A percentile compares a stretch with the other conserved stretches of the same genome.
Evolutionary conservation across 2,113 vertebrate genomes (phyloP).

Genomic region (Corydoras sp.): DNA sequence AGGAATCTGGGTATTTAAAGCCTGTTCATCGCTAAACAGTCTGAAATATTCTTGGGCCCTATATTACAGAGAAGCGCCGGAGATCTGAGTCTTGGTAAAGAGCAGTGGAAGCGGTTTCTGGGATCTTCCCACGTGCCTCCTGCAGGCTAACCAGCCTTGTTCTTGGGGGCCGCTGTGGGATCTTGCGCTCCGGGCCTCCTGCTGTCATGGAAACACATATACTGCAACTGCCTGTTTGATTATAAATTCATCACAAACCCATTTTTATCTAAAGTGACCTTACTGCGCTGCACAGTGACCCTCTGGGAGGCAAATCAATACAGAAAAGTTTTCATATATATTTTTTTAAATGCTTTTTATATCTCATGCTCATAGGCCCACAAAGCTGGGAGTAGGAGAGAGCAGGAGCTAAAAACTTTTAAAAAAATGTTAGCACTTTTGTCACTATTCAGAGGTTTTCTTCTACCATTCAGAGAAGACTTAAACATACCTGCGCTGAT

Average conservation of each 20-base stretch:
- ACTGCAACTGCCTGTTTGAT: constrained; percentile 15
- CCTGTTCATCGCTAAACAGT: not conserved
- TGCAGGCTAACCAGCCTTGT: constrained; percentile 48
- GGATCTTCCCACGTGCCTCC: constrained; percentile 39
- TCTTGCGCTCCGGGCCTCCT: constrained; percentile 35
- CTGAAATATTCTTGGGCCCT: constrained; percentile 1
- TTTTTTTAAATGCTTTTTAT: too few relatives aligned
- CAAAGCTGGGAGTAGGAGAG: too few relatives aligned
- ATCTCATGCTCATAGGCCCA: too few relatives aligned
- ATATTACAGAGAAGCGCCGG: constrained; percentile 39
- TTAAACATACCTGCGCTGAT: constrained; percentile 57
- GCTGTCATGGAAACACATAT: constrained; percentile 49
- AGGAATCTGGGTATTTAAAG: constrained; percentile 5
- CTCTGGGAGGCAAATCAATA: too few relatives aligned
- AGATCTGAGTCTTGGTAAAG: constrained; percentile 12
- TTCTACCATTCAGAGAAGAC: too few relatives aligned
- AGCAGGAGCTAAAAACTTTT: too few relatives aligned
- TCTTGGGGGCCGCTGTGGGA: constrained; percentile 30
- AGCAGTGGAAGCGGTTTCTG: constrained; percentile 12
- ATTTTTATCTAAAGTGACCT: too few relatives aligned
- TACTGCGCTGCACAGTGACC: too few relatives aligned
- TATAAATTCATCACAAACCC: not conserved
- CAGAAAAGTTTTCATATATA: too few relatives aligned
- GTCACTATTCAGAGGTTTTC: too few relatives aligned
- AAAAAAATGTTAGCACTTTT: too few relatives aligned